phyloP scores from a whole-genome alignment of 2,113 vertebrate species.

The Psittacula cyanocephala region DNA sequence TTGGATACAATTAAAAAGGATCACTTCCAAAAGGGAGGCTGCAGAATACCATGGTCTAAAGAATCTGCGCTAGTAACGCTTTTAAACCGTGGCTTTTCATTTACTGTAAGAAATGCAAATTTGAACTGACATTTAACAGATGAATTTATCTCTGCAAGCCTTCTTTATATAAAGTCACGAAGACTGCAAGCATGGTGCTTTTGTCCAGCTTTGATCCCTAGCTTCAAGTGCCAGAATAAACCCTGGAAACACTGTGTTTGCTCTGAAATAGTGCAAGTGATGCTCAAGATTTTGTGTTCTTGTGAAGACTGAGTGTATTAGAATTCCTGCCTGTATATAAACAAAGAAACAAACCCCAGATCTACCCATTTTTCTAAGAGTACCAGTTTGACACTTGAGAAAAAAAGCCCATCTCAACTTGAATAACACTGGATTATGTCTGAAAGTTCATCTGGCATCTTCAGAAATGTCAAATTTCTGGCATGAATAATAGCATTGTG shows the following conservation, averaged over 20 bases:
- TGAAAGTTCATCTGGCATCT: constrained; percentile 48
- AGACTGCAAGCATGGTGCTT: background rate
- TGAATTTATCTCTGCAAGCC: background rate
- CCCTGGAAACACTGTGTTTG: background rate
- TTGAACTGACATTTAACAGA: background rate
- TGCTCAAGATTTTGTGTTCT: background rate
- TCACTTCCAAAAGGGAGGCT: background rate
- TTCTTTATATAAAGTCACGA: background rate
- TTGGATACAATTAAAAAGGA: background rate
- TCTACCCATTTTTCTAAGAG: background rate
- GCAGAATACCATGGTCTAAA: background rate
- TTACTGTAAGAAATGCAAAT: background rate
- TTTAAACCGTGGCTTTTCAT: background rate
- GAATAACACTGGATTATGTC: constrained; percentile 33
- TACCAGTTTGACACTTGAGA: background rate
- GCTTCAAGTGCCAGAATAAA: background rate
- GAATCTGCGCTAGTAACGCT: background rate
- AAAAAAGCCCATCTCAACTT: background rate
- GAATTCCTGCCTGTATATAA: background rate
- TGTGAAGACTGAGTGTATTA: background rate
- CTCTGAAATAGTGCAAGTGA: background rate
- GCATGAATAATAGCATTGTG: background rate
- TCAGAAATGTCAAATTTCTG: constrained; percentile 61
- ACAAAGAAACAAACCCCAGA: background rate
- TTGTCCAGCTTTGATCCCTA: background rate